Evolutionary conservation across 2,888 invertebrate species (phyloP).

Genomic region (Cheilosia scutellata): DNA sequence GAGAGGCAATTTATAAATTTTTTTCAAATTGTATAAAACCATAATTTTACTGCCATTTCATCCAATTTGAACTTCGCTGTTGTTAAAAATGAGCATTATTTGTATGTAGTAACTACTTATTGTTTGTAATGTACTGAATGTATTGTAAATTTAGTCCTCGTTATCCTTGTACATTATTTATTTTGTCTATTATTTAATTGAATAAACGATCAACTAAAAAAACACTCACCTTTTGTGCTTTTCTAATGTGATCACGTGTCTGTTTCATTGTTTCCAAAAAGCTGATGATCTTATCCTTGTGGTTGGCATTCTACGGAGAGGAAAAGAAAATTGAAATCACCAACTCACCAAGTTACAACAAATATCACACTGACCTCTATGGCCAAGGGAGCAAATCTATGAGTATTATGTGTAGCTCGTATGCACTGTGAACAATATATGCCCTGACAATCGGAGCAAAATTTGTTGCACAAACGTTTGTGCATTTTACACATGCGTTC

Average conservation of each 20-base stretch:
- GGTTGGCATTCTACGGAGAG: constrained; percentile 77
- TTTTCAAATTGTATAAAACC: constrained; percentile 29
- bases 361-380: constrained; percentile 77
- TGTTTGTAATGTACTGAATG: constrained; percentile 29
- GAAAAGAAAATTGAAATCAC: constrained; percentile 13
- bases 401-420: constrained; percentile 76
- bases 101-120: constrained; percentile 8
- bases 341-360: neutral
- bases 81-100: constrained; percentile 33
- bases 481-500: constrained; percentile 77
- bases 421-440: constrained; percentile 78
- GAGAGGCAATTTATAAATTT: neutral
- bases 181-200: constrained; percentile 43
- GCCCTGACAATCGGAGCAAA: constrained; percentile 78
- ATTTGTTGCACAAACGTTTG: constrained; percentile 71
- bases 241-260: constrained; percentile 77
- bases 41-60: constrained; percentile 54
- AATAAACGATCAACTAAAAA: constrained; percentile 39
- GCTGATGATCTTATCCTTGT: constrained; percentile 75
- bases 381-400: constrained; percentile 67
- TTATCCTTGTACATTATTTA: constrained; percentile 67
- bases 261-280: constrained; percentile 77
- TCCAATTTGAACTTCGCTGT: constrained; percentile 37
- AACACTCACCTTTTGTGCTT: constrained; percentile 79
- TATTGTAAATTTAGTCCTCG: constrained; percentile 45